These are phyloP conservation scores for Metaphire vulgaris DNA, from an alignment of 1,140 invertebrate species.

Conservation along the genomic window DNA sequence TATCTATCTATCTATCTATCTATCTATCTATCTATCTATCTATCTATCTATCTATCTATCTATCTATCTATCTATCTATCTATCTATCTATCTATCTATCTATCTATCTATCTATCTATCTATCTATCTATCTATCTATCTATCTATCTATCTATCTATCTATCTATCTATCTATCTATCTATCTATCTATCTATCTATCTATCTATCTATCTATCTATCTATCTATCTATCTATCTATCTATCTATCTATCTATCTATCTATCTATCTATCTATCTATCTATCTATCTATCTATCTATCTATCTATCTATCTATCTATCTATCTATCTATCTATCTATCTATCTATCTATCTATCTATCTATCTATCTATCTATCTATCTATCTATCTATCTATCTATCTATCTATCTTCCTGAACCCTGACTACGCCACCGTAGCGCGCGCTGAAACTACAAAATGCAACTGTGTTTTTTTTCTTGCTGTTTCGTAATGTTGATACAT, in stretches of 20 bases:
- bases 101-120: neutral
- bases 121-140: neutral
- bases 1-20: neutral
- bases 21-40: neutral
- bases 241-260: neutral
- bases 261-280: neutral
- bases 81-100: neutral
- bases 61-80: neutral
- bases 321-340: neutral
- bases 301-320: neutral
- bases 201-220: neutral
- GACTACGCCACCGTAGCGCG: neutral
- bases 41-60: neutral
- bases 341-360: neutral
- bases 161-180: neutral
- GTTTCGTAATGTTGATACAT: neutral
- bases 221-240: neutral
- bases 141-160: neutral
- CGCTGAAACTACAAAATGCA: neutral
- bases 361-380: neutral
- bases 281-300: neutral
- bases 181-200: neutral
- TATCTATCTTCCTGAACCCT: neutral
- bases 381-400: neutral
- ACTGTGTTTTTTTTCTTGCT: neutral